phyloP scores from a whole-genome alignment of 2,888 invertebrate genomes.

The Melinaea menophilus region DNA sequence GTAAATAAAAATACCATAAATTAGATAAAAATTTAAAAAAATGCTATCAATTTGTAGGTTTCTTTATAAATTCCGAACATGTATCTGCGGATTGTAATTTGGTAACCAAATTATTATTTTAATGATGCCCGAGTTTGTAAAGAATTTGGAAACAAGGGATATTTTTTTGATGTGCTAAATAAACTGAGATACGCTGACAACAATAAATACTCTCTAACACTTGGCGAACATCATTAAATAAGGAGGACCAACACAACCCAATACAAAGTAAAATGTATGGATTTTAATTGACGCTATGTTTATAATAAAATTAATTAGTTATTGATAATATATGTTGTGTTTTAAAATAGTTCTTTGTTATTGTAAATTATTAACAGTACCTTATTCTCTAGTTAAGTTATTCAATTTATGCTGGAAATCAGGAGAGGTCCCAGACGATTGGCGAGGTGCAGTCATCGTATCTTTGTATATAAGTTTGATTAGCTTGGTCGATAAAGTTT shows the following conservation, averaged over 20 bases:
- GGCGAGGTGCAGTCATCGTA: too few species aligned
- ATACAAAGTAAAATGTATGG: too few species aligned
- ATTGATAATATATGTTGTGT: too few species aligned
- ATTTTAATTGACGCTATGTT: too few species aligned
- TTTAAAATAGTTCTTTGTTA: too few species aligned
- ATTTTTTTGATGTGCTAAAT: slow-evolving; percentile 6
- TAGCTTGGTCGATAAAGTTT: too few species aligned
- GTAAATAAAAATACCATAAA: neutral
- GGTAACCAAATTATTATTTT: slow-evolving; percentile 7
- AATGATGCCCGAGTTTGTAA: slow-evolving; percentile 4
- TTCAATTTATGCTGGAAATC: too few species aligned
- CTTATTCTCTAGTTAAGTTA: too few species aligned
- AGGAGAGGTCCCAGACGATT: too few species aligned
- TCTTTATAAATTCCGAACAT: neutral
- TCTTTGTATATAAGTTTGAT: too few species aligned
- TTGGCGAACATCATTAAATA: neutral
- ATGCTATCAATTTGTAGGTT: neutral
- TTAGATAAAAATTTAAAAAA: neutral
- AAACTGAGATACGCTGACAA: neutral
- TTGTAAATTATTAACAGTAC: too few species aligned
- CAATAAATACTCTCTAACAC: neutral
- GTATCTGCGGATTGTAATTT: slow-evolving; percentile 2
- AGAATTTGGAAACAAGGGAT: slow-evolving; percentile 5
- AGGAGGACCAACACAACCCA: neutral
- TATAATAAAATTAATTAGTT: too few species aligned